These are phyloP conservation scores for Panulirus ornatus DNA, from an alignment of 1,140 invertebrate genomes.

Conservation along the genomic window DNA sequence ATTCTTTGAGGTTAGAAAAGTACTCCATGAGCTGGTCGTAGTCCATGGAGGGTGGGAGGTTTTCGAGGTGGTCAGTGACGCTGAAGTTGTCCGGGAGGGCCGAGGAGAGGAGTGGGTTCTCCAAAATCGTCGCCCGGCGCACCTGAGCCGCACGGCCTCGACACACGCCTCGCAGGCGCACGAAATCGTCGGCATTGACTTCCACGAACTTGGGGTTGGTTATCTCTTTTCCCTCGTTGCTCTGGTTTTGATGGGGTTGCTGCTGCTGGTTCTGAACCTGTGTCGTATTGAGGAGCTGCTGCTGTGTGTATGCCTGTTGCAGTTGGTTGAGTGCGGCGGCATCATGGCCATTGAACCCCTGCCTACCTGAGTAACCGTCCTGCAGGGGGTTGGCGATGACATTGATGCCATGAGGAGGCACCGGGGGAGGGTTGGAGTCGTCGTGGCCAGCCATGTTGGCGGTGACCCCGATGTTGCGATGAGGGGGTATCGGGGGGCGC, in stretches of 20 bases:
- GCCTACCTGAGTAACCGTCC: conserved; percentile 36
- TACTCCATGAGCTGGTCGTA: conserved; percentile 98
- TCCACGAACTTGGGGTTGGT: conserved; percentile 78
- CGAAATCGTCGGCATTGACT: conserved; percentile 76
- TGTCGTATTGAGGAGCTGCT: conserved; percentile 20
- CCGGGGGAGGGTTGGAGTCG: conserved; percentile 74
- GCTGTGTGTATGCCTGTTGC: conserved; percentile 62
- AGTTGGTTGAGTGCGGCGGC: conserved; percentile 51
- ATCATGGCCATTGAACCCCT: neutral
- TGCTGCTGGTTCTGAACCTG: conserved; percentile 20
- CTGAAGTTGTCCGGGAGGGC: conserved; percentile 88
- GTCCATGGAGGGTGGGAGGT: conserved; percentile 92
- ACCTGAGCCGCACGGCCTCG: conserved; percentile 79
- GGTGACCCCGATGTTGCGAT: conserved; percentile 84
- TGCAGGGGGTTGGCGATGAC: conserved; percentile 78
- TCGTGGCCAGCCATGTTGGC: conserved; percentile 73
- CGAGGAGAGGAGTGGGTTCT: conserved; percentile 88
- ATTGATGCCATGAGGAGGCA: conserved; percentile 79
- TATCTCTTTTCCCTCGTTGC: conserved; percentile 77
- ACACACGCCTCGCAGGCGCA: conserved; percentile 68
- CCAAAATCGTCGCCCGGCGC: conserved; percentile 90
- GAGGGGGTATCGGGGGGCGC: conserved; percentile 90
- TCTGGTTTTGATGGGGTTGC: neutral
- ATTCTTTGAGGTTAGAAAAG: conserved; percentile 97
- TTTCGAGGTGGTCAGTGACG: conserved; percentile 95